phyloP scores from a whole-genome alignment of 2,888 invertebrate genomes.

The Bembecia ichneumoniformis region DNA sequence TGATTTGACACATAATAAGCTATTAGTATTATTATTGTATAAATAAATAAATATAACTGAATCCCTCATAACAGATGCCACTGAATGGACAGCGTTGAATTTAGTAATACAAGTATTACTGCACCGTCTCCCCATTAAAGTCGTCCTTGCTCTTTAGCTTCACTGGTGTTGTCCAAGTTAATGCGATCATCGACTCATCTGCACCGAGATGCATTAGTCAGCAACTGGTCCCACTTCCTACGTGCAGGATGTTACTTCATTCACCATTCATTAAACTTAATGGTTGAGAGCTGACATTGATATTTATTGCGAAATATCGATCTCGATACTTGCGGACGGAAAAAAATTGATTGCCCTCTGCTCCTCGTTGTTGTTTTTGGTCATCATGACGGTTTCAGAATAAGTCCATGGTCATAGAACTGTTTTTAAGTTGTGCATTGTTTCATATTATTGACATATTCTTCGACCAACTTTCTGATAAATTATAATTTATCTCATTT shows the following conservation, averaged over 20 bases:
- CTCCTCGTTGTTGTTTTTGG: background rate
- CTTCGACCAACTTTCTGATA: too few relatives aligned
- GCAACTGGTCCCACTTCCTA: conserved; percentile 60
- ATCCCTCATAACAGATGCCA: too few relatives aligned
- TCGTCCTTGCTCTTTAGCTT: conserved; percentile 46
- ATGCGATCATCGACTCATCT: conserved; percentile 35
- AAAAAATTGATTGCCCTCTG: conserved; percentile 6
- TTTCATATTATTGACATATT: too few relatives aligned
- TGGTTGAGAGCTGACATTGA: conserved; percentile 35
- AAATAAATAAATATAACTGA: too few relatives aligned
- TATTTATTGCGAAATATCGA: conserved; percentile 49
- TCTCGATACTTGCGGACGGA: conserved; percentile 19
- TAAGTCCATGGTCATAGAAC: too few relatives aligned
- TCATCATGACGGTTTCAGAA: too few relatives aligned
- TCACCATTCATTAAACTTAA: conserved; percentile 55
- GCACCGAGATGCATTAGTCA: conserved; percentile 41
- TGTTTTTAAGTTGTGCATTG: too few relatives aligned
- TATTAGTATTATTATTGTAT: too few relatives aligned
- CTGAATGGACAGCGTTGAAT: too few relatives aligned
- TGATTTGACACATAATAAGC: too few relatives aligned
- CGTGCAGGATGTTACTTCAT: conserved; percentile 65
- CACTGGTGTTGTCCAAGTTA: background rate
- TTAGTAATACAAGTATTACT: conserved; percentile 3
- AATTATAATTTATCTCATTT: too few relatives aligned
- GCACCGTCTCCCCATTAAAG: conserved; percentile 37